Percentiles rank a stretch among this genome's conserved stretches.
Conservation (phyloP, 2,888 invertebrate species). For the Leucophora obtusa region DNA sequence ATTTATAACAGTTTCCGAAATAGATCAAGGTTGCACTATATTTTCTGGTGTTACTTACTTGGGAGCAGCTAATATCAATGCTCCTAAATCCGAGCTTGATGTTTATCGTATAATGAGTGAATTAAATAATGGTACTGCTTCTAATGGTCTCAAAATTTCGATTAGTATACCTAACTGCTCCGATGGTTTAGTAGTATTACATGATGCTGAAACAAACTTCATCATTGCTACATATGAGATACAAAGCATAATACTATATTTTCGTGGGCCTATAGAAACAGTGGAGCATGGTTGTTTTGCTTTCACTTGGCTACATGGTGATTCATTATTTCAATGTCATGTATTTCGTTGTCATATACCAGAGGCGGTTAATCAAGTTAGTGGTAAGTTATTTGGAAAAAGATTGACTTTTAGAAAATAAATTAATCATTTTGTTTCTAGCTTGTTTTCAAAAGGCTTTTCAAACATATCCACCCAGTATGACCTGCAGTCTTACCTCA, state of each 20-base stretch:
- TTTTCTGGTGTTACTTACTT: conserved; percentile 96
- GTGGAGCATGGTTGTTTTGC: conserved; percentile 97
- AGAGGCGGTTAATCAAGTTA: conserved; percentile 91
- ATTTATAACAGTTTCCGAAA: conserved; percentile 82
- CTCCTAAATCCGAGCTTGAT: conserved; percentile 94
- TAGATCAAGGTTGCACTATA: conserved; percentile 93
- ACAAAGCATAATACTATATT: conserved; percentile 95
- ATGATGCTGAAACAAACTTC: conserved; percentile 87
- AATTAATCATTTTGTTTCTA: conserved; percentile 51
- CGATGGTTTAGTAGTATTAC: conserved; percentile 95
- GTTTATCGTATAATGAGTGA: conserved; percentile 96
- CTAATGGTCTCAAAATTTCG: conserved; percentile 90
- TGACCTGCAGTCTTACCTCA: conserved; percentile 87
- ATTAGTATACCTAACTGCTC: conserved; percentile 95
- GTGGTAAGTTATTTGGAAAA: conserved; percentile 80
- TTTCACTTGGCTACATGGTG: conserved; percentile 97
- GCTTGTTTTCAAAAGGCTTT: conserved; percentile 96
- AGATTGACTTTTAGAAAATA: not conserved
- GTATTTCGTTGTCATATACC: conserved; percentile 97
- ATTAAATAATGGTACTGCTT: conserved; percentile 85
- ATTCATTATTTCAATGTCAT: conserved; percentile 97
- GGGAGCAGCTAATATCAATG: conserved; percentile 93
- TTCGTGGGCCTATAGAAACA: conserved; percentile 90
- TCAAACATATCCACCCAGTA: conserved; percentile 89
- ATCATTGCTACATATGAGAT: conserved; percentile 94